phyloP scores from a whole-genome alignment of 2,113 vertebrate genomes.

The Cryptotis parvus region DNA sequence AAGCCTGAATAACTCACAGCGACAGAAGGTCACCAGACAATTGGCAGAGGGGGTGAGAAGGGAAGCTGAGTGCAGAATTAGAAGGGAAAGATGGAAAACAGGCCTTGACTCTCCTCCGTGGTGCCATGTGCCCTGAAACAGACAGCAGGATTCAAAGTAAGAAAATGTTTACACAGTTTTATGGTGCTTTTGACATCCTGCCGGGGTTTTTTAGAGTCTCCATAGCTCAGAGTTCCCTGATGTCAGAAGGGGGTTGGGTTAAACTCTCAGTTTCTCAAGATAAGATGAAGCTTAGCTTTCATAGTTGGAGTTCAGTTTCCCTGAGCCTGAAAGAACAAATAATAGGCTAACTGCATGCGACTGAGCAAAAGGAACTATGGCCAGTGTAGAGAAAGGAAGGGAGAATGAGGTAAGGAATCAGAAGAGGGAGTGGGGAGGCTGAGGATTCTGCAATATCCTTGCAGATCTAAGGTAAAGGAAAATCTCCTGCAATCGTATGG shows the following conservation, averaged over 20 bases:
- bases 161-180: neutral
- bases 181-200: conserved; percentile 29
- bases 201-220: neutral
- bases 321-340: conserved; percentile 6
- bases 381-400: neutral
- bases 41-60: conserved; percentile 11
- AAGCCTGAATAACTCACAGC: neutral
- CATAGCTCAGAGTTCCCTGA: neutral
- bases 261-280: conserved; percentile 1
- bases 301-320: neutral
- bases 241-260: conserved; percentile 16
- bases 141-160: neutral
- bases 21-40: conserved; percentile 54
- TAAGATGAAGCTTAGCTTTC: conserved; percentile 12
- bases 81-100: neutral
- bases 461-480: no score
- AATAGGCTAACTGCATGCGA: neutral
- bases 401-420: neutral
- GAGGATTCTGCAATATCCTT: neutral
- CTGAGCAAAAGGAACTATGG: neutral
- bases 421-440: neutral
- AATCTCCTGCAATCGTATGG: neutral
- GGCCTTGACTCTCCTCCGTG: neutral
- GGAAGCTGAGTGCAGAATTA: neutral
- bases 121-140: neutral